These are phyloP conservation scores for Anolis carolinensis DNA, from an alignment of 2,113 vertebrate species.

Conservation along the genomic window DNA sequence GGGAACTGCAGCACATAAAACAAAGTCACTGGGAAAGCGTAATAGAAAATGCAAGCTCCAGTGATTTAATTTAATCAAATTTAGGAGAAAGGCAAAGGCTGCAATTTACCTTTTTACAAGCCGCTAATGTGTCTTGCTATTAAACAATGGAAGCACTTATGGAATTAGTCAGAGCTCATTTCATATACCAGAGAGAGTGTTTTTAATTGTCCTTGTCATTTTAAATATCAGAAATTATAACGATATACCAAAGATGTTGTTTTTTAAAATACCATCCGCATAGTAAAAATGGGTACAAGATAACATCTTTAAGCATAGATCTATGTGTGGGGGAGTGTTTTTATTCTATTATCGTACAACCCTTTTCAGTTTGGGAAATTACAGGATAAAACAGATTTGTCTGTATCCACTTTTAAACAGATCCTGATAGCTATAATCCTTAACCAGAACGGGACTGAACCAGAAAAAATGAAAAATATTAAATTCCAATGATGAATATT, in stretches of 20 bases:
- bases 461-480: not conserved
- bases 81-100: constrained; percentile 49
- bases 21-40: constrained; percentile 40
- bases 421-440: not conserved
- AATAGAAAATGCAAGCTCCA: constrained; percentile 49
- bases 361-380: not conserved
- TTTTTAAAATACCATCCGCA: constrained; percentile 11
- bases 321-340: not conserved
- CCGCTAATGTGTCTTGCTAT: constrained; percentile 36
- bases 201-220: constrained; percentile 25
- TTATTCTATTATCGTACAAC: not conserved
- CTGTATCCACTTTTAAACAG: not conserved
- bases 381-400: not conserved
- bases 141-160: constrained; percentile 27
- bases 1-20: constrained; percentile 37
- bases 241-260: not conserved
- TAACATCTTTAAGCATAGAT: not conserved
- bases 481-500: not conserved
- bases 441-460: not conserved
- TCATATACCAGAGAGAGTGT: not conserved
- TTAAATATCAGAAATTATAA: constrained; percentile 1
- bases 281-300: not conserved
- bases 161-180: constrained; percentile 25
- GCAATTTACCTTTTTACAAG: constrained; percentile 52
- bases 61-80: constrained; percentile 57